Percentiles rank a stretch among this genome's conserved stretches.
These are phyloP conservation scores for Sprattus sprattus DNA, from an alignment of 2,113 vertebrate genomes.

Conservation along the genomic window DNA sequence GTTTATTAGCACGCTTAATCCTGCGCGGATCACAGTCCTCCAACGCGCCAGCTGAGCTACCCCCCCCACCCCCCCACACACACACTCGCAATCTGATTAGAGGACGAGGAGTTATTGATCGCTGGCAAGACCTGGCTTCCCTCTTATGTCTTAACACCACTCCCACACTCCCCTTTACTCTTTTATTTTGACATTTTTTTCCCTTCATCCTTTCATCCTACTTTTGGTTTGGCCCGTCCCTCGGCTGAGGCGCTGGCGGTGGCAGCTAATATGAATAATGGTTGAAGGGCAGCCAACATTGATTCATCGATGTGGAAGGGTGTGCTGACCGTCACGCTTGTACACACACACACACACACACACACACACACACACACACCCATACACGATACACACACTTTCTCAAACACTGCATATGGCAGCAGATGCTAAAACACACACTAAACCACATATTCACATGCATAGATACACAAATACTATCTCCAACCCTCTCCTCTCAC, in stretches of 20 bases:
- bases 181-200: background rate
- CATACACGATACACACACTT: background rate
- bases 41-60: background rate
- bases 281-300: conserved; percentile 9
- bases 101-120: background rate
- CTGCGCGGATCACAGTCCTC: background rate
- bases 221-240: background rate
- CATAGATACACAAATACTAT: background rate
- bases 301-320: conserved; percentile 19
- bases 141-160: conserved; percentile 15
- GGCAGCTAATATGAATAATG: conserved; percentile 7
- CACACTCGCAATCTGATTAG: background rate
- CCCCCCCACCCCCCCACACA: too few relatives aligned
- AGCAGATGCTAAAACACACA: background rate
- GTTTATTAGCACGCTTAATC: conserved; percentile 10
- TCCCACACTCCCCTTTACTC: background rate
- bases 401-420: background rate
- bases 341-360: background rate
- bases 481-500: background rate
- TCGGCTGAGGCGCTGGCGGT: background rate
- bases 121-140: background rate
- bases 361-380: background rate
- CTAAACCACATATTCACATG: background rate
- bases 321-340: background rate
- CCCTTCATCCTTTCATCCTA: background rate